Evolutionary conservation across 2,113 vertebrate genomes (phyloP).

Genomic region (Fregetta grallaria): DNA sequence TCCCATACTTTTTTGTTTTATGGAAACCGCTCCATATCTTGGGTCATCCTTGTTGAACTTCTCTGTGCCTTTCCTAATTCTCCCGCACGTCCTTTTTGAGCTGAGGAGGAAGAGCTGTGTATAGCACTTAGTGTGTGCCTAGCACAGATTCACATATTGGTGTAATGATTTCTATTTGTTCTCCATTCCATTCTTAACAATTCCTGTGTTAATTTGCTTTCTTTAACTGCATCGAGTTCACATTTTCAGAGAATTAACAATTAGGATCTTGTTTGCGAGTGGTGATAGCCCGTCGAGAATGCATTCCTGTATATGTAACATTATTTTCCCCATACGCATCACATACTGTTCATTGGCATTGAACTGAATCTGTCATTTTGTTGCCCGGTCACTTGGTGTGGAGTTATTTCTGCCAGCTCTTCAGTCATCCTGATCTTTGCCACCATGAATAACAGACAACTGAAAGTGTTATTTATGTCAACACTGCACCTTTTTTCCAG

Average conservation of each 20-base stretch:
- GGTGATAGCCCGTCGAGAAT: background rate
- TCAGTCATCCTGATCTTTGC: background rate
- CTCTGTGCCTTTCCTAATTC: background rate
- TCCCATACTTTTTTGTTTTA: background rate
- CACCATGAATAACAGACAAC: background rate
- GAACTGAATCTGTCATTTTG: background rate
- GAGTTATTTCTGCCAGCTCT: background rate
- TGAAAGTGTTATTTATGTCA: background rate
- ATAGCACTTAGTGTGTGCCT: background rate
- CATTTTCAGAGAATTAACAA: background rate
- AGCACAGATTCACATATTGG: background rate
- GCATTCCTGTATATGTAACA: fast-evolving
- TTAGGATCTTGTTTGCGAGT: fast-evolving
- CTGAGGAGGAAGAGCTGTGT: background rate
- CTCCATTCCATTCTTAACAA: background rate
- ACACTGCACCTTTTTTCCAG: background rate
- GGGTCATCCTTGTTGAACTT: background rate
- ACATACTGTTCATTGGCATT: fast-evolving
- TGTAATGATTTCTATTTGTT: background rate
- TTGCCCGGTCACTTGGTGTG: background rate
- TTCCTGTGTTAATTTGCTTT: background rate
- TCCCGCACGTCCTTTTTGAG: fast-evolving
- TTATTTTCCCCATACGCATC: background rate
- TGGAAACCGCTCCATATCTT: fast-evolving
- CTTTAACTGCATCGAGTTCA: fast-evolving